Base-by-base conservation (phyloP, 2,797 vertebrate species). In the Synanceia verrucosa region DNA sequence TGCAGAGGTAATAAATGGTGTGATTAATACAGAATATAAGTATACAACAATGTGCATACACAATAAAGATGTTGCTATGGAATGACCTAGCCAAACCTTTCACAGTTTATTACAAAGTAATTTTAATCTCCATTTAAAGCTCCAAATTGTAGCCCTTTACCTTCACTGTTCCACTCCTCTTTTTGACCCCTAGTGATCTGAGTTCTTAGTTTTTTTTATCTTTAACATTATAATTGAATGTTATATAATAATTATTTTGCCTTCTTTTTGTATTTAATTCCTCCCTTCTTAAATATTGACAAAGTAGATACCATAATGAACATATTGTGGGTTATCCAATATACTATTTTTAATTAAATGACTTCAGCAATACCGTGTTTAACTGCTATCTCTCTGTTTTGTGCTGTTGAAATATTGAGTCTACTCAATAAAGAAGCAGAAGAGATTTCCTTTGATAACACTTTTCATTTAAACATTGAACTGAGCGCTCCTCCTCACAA, bases 381-480 rank as follows among this genome's bases (percentile, higher is more conserved):
- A 3, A 21, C 14, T 28, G 12, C 62, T 68, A 11, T 58, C 37
- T 26, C 70, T 71, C 59, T 65, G 21, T 69, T 79, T 58, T 70
- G 61, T 34, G 36, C 37, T 24, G 9, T 62, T 60, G 29, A 52
- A 19, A 47, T 55, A 9, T 52, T n/a, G n/a, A n/a, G 31, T 73
- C 28, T 9, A 16, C 28, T 55, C 23, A 7, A 14, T 50, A 9
- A 60, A 47, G 23, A 21, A 39, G 37, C 44, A 31, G 4, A 10
- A 65, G 43, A 61, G 55, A 70, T 50, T 79, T 44, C 41, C 52
- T 52, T 41, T 67, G 63, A 84, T 77, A 51, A 50, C n/a, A 36
- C 29, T 48, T 75, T 60, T 31, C 37, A 74, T 59, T 47, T 21
- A 62, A 73, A 66, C 44, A 63, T 68, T 61, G 12, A 77, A 65